Evolutionary conservation across 2,888 invertebrate genomes (phyloP), one percentile per base, ranked within the genome.

Genomic region (Aromia moschata): DNA sequence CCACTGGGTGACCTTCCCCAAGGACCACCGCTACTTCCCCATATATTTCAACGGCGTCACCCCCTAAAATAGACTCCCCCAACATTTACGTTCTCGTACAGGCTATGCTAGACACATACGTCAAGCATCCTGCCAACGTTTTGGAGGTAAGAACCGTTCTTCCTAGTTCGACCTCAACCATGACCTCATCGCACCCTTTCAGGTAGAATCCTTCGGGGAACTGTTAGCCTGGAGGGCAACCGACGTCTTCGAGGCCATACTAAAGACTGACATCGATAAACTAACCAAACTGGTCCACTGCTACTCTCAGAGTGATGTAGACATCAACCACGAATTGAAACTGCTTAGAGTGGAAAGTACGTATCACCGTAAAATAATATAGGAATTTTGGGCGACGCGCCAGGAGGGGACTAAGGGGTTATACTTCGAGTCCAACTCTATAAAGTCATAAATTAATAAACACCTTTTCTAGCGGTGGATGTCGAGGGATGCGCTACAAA

Each of bases 191-290:
- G 5, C 9, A 52, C 4, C 20, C 60, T 80, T 80, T 33, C 80
- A 93, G 91, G 82, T 93, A 72, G 92, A 93, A 76, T 86, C 89
- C 72, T 91, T 90, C 79, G 93, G 93, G 55, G 85, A 88, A 75
- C 87, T 90, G 44, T 83, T 91, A 55, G 91, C 92, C 18, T 94
- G 93, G 93, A 91, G 89, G 74, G 88, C 89, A 49, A 86, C 88
- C 49, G 87, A 90, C 64, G 86, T 87, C 75, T 85, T 94, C 72
- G 89, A 89, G 47, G 83, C 92, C 65, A 86, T 94, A 61, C 73
- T 94, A 55, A 90, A 89, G 78, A 91, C 91, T 40, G 91, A 93
- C 76, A 84, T 92, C 69, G 88, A 90, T 73, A 87, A 89, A 71
- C 85, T 93, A 43, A 88, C 91, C 60, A 85, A 88, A 68, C 84